These are phyloP conservation scores for Drosophila erecta DNA, from an alignment of 1,140 invertebrate species.

Conservation along the genomic window DNA sequence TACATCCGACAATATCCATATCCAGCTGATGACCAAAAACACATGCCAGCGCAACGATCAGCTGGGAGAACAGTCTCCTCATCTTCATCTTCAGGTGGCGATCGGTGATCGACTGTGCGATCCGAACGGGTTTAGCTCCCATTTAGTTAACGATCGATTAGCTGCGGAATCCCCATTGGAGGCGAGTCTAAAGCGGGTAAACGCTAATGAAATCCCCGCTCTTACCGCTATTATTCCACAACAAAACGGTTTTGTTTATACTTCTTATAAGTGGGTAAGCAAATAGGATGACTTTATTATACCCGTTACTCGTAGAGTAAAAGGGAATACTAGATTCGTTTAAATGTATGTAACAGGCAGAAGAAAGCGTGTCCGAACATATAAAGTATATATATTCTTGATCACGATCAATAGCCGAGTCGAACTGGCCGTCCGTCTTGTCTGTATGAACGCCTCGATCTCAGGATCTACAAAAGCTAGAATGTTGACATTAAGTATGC, in stretches of 20 bases:
- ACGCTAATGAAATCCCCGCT: slow-evolving; percentile 17
- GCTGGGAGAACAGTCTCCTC: slow-evolving; percentile 1
- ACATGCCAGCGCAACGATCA: slow-evolving; percentile 22
- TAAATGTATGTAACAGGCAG: no score
- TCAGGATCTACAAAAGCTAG: no score
- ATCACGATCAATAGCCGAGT: no score
- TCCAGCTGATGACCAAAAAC: slow-evolving; percentile 21
- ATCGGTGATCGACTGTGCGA: slow-evolving; percentile 14
- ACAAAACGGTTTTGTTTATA: slow-evolving; percentile 10
- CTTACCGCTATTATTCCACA: background rate
- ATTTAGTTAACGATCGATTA: slow-evolving; percentile 13
- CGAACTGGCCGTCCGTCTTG: no score
- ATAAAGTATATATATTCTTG: no score
- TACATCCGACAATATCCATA: slow-evolving; percentile 40
- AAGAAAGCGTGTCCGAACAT: no score
- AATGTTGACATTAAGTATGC: no score
- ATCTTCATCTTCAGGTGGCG: slow-evolving; percentile 41
- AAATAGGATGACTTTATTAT: background rate
- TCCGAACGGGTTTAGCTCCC: slow-evolving; percentile 32
- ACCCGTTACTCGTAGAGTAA: no score
- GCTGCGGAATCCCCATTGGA: background rate
- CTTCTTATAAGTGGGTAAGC: slow-evolving; percentile 1
- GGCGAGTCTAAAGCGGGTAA: slow-evolving; percentile 20
- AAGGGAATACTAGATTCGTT: no score
- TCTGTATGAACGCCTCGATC: no score